phyloP scores from a whole-genome alignment of 2,113 vertebrate species.

The Chinchilla lanigera region DNA sequence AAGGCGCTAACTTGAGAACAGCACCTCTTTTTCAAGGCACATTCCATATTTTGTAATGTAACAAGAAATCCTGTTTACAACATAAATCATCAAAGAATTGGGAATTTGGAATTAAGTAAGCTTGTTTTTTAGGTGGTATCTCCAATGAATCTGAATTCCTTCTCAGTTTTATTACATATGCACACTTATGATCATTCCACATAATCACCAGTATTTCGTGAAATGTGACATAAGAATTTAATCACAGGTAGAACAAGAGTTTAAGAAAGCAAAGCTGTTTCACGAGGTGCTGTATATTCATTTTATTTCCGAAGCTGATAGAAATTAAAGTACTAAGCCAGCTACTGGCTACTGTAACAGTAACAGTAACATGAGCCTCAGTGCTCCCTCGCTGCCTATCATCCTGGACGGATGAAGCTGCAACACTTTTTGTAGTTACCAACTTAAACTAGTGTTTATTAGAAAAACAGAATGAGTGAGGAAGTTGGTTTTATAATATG shows the following conservation, averaged over 20 bases:
- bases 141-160: background rate
- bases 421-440: background rate
- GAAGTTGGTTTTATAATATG: background rate
- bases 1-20: background rate
- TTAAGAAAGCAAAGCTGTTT: conserved; percentile 27
- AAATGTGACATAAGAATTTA: conserved; percentile 47
- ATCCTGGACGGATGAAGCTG: background rate
- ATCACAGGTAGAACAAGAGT: conserved; percentile 2
- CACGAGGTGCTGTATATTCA: background rate
- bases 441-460: background rate
- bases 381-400: background rate
- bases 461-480: conserved; percentile 22
- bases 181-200: background rate
- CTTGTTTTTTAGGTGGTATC: background rate
- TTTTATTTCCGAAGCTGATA: conserved; percentile 40
- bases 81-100: conserved; percentile 23
- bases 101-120: conserved; percentile 25
- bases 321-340: background rate
- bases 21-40: background rate
- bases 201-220: conserved; percentile 13
- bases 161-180: conserved; percentile 22
- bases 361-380: background rate
- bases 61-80: conserved; percentile 19
- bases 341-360: background rate
- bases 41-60: background rate